Percentiles rank a stretch among this genome's conserved stretches.
These are phyloP conservation scores for Siniperca obscura DNA, from an alignment of 2,797 vertebrate species.

Conservation along the genomic window DNA sequence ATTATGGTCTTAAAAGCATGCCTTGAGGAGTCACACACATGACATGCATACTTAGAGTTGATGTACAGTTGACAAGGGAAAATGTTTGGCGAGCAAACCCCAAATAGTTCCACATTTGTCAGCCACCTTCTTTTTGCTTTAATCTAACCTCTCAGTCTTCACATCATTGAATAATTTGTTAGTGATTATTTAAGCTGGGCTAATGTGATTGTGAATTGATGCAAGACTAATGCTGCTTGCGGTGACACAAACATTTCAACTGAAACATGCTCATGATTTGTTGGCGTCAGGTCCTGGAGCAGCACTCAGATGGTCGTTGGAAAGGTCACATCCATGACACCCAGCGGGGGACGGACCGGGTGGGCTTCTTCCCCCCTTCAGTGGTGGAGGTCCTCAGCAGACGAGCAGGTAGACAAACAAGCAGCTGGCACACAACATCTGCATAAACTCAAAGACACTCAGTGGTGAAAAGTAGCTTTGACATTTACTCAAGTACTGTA, in stretches of 20 bases:
- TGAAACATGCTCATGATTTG: constrained; percentile 24
- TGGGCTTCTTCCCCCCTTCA: constrained; percentile 93
- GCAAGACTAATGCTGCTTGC: neutral
- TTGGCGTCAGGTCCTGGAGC: constrained; percentile 90
- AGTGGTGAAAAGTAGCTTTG: neutral
- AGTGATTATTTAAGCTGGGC: neutral
- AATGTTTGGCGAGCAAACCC: constrained; percentile 16
- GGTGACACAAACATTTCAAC: constrained; percentile 9
- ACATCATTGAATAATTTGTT: neutral
- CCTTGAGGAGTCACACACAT: constrained; percentile 32
- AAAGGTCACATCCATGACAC: constrained; percentile 92
- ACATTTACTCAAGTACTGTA: neutral
- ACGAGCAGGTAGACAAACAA: constrained; percentile 83
- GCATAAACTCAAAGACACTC: neutral
- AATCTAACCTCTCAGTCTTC: constrained; percentile 3
- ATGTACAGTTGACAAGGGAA: constrained; percentile 14
- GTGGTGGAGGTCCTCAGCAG: constrained; percentile 95
- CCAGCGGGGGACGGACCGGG: constrained; percentile 90
- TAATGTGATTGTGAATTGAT: constrained; percentile 8
- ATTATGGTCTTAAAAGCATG: constrained; percentile 53
- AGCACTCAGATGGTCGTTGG: constrained; percentile 92
- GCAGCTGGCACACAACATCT: neutral
- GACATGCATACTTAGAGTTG: constrained; percentile 25
- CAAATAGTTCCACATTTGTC: neutral
- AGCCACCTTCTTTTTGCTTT: neutral